Conservation (phyloP, 2,888 invertebrate genomes). For the Cheiracanthium punctorium region DNA sequence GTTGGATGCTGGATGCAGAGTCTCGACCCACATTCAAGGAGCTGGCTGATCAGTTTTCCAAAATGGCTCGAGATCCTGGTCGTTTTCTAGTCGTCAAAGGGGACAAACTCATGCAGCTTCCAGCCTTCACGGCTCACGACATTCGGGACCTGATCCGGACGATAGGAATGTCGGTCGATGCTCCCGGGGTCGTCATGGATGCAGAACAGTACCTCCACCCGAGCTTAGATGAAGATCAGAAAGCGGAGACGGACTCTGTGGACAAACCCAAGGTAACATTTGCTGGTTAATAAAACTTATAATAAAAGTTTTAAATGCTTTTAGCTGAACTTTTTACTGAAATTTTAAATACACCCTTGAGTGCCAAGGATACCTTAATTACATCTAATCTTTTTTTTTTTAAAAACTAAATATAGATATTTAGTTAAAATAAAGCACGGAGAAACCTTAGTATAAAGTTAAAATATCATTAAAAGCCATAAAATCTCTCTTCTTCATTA, state of each 20-base stretch:
- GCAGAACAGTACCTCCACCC: slow-evolving; percentile 95
- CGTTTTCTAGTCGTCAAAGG: slow-evolving; percentile 94
- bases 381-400: too few relatives aligned
- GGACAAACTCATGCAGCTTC: slow-evolving; percentile 91
- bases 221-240: slow-evolving; percentile 78
- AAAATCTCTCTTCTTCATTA: too few relatives aligned
- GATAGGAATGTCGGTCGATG: slow-evolving; percentile 83
- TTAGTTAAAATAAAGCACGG: too few relatives aligned
- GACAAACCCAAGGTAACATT: slow-evolving; percentile 47
- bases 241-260: slow-evolving; percentile 54
- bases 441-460: too few relatives aligned
- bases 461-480: too few relatives aligned
- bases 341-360: too few relatives aligned
- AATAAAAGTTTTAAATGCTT: too few relatives aligned
- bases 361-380: too few relatives aligned
- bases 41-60: slow-evolving; percentile 92
- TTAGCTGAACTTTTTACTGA: too few relatives aligned
- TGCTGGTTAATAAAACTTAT: too few relatives aligned
- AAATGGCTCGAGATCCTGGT: slow-evolving; percentile 97
- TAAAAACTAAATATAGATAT: too few relatives aligned
- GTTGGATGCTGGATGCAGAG: slow-evolving; percentile 97
- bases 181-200: slow-evolving; percentile 87
- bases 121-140: slow-evolving; percentile 84
- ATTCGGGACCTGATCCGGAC: slow-evolving; percentile 88
- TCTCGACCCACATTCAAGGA: slow-evolving; percentile 95